Evolutionary conservation across 1,140 invertebrate genomes (phyloP).

Genomic region (Drosophila lacertosa): DNA sequence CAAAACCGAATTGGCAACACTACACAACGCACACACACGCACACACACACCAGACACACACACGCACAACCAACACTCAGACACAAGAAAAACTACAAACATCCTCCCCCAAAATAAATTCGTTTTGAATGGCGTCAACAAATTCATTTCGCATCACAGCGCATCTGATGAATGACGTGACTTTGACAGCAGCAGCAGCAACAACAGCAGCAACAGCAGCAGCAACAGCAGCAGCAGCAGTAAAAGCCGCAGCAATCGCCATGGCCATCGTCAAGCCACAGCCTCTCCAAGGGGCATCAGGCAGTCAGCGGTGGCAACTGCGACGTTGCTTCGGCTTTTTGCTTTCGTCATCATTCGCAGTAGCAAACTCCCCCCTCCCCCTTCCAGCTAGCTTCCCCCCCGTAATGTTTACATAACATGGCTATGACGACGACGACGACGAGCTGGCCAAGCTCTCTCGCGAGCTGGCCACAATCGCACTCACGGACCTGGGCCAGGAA

Average conservation of each 20-base stretch:
- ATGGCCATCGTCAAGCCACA: slow-evolving; percentile 34
- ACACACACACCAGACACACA: not conserved
- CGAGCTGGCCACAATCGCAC: slow-evolving; percentile 12
- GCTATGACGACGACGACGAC: slow-evolving; percentile 30
- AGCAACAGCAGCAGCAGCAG: not conserved
- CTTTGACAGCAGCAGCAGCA: slow-evolving; percentile 33
- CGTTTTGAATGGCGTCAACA: slow-evolving; percentile 67
- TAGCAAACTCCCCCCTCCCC: not conserved
- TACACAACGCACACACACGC: not conserved
- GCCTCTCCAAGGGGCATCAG: slow-evolving; percentile 52
- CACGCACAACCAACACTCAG: not conserved
- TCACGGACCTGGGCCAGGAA: not conserved
- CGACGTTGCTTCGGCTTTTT: slow-evolving; percentile 23
- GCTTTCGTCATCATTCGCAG: slow-evolving; percentile 45
- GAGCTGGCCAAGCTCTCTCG: slow-evolving; percentile 12
- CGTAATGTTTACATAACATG: slow-evolving; percentile 50
- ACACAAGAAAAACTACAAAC: not conserved
- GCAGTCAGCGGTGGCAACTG: slow-evolving; percentile 54
- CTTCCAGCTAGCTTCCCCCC: no score
- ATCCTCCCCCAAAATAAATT: slow-evolving; percentile 5
- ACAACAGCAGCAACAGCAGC: not conserved
- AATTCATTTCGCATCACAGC: slow-evolving; percentile 77
- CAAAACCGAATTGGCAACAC: no score
- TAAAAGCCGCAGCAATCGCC: slow-evolving; percentile 2
- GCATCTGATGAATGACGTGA: slow-evolving; percentile 80